Percentiles rank a stretch among this genome's conserved stretches.
Conservation (phyloP, 1,140 invertebrate species). For the Fopius arisanus region DNA sequence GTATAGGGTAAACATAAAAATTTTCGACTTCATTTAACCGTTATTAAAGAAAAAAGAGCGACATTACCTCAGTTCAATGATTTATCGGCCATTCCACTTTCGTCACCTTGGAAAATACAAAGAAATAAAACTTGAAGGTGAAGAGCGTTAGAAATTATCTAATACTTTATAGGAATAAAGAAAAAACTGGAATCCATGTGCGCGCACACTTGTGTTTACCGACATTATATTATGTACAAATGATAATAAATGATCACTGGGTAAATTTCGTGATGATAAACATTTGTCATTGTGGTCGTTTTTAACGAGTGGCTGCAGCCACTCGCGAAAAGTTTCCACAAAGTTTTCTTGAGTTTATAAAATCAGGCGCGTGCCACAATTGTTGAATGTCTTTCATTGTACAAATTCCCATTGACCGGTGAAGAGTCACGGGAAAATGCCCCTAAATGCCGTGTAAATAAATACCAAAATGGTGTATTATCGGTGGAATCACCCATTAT, state of each 20-base stretch:
- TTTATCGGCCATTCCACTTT: neutral
- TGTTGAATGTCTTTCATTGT: neutral
- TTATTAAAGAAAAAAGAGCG: neutral
- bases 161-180: neutral
- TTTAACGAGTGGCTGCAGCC: neutral
- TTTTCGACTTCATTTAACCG: neutral
- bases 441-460: constrained; percentile 8
- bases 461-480: constrained; percentile 7
- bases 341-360: neutral
- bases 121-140: neutral
- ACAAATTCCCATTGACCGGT: neutral
- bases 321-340: neutral
- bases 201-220: neutral
- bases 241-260: neutral
- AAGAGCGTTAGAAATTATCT: neutral
- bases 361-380: neutral
- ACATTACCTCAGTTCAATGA: neutral
- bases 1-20: neutral
- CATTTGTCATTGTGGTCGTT: neutral
- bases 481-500: constrained; percentile 6
- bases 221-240: neutral
- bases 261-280: neutral
- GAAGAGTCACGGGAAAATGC: constrained; percentile 6
- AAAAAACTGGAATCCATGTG: neutral
- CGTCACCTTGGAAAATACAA: neutral